These are phyloP conservation scores for Triplophysa tibetana DNA, from an alignment of 2,113 vertebrate species.

Conservation along the genomic window DNA sequence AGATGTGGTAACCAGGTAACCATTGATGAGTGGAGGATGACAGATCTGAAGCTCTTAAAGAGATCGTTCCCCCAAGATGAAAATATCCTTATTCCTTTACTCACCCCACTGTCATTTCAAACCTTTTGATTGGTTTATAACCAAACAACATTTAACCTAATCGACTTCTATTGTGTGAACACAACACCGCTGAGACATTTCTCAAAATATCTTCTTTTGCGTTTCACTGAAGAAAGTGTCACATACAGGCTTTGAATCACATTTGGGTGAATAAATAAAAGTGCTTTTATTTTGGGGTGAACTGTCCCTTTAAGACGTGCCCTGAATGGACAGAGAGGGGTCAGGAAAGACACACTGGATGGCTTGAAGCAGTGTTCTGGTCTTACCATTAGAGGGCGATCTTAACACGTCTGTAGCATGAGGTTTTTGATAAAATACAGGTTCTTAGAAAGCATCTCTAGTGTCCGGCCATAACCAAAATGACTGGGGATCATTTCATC, in stretches of 20 bases:
- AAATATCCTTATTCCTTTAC: too few relatives aligned
- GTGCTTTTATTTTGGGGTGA: too few relatives aligned
- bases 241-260: too few relatives aligned
- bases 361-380: constrained; percentile 60
- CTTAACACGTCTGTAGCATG: constrained; percentile 74
- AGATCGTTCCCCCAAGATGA: too few relatives aligned
- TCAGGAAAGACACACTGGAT: constrained; percentile 54
- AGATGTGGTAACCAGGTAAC: constrained; percentile 51
- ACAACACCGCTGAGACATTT: too few relatives aligned
- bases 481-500: constrained; percentile 2
- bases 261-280: too few relatives aligned
- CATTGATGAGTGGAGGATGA: constrained; percentile 43
- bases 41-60: constrained; percentile 53
- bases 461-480: background rate
- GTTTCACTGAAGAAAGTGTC: too few relatives aligned
- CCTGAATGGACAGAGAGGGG: constrained; percentile 47
- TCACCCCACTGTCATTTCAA: too few relatives aligned
- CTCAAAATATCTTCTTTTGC: too few relatives aligned
- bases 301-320: constrained; percentile 30
- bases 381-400: constrained; percentile 77
- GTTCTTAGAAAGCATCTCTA: constrained; percentile 18
- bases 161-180: too few relatives aligned
- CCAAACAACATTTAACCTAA: too few relatives aligned
- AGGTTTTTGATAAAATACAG: constrained; percentile 65
- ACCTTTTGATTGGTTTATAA: too few relatives aligned